Conservation (phyloP, 2,797 vertebrate genomes). For the Myotis vivesi region DNA sequence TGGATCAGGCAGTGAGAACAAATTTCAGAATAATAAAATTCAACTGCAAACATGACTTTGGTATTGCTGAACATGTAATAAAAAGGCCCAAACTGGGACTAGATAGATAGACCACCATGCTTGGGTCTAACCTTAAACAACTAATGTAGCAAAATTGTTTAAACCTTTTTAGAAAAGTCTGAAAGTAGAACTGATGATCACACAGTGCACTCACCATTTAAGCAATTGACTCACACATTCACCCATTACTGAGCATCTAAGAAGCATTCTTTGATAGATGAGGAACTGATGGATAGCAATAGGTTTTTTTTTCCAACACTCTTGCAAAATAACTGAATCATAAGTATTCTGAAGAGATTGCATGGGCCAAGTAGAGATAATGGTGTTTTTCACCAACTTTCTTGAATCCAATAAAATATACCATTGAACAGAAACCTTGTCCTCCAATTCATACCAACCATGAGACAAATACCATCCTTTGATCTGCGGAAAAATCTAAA, state of each 20-base stretch:
- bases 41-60: not conserved
- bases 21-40: not conserved
- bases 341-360: not conserved
- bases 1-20: not conserved
- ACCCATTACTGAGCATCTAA: not conserved
- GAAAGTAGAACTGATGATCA: not conserved
- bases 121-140: not conserved
- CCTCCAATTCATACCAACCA: not conserved
- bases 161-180: not conserved
- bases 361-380: not conserved
- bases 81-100: not conserved
- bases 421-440: not conserved
- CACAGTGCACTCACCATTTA: not conserved
- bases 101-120: not conserved
- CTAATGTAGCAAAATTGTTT: not conserved
- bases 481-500: not conserved
- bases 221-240: not conserved
- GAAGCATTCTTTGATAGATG: not conserved
- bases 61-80: not conserved
- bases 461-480: not conserved
- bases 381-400: not conserved
- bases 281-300: not conserved
- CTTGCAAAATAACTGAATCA: not conserved
- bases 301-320: not conserved
- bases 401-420: constrained; percentile 2